Conservation (phyloP, 2,888 invertebrate genomes). For the Drosophila kambysellisi region DNA sequence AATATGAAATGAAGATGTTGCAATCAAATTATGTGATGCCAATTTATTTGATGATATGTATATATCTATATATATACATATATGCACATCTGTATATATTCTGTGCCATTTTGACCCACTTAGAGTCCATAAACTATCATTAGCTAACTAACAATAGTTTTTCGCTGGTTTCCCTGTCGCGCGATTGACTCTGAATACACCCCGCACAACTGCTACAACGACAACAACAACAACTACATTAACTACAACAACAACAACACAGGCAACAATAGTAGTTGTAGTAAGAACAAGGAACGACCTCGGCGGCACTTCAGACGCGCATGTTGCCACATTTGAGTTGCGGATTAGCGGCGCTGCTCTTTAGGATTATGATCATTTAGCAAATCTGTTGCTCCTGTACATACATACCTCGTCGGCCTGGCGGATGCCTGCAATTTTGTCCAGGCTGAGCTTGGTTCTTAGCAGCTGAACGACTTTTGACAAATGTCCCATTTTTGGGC, state of each 20-base stretch:
- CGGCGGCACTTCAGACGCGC: slow-evolving; percentile 77
- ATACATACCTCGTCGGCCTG: slow-evolving; percentile 44
- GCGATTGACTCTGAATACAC: slow-evolving; percentile 25
- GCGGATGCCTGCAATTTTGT: slow-evolving; percentile 48
- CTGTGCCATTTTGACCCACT: slow-evolving; percentile 69
- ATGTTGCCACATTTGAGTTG: slow-evolving; percentile 83
- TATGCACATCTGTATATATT: slow-evolving; percentile 8
- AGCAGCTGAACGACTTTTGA: slow-evolving; percentile 62
- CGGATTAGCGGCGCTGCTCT: slow-evolving; percentile 83
- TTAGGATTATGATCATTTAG: slow-evolving; percentile 84
- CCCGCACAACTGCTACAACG: slow-evolving; percentile 1
- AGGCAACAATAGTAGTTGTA: slow-evolving; percentile 3
- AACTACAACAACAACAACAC: background rate
- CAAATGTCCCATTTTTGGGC: slow-evolving; percentile 65
- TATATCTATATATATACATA: background rate
- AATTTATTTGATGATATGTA: slow-evolving; percentile 7
- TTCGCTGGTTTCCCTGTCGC: slow-evolving; percentile 24
- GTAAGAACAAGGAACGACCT: slow-evolving; percentile 40
- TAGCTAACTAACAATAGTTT: slow-evolving; percentile 45
- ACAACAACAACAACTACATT: background rate
- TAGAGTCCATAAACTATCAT: slow-evolving; percentile 69
- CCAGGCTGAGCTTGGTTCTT: background rate
- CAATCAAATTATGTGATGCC: slow-evolving; percentile 26
- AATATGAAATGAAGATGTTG: background rate
- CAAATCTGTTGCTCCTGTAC: slow-evolving; percentile 84